Base-by-base conservation (phyloP, 2,113 vertebrate species). In the Calidris pygmaea region DNA sequence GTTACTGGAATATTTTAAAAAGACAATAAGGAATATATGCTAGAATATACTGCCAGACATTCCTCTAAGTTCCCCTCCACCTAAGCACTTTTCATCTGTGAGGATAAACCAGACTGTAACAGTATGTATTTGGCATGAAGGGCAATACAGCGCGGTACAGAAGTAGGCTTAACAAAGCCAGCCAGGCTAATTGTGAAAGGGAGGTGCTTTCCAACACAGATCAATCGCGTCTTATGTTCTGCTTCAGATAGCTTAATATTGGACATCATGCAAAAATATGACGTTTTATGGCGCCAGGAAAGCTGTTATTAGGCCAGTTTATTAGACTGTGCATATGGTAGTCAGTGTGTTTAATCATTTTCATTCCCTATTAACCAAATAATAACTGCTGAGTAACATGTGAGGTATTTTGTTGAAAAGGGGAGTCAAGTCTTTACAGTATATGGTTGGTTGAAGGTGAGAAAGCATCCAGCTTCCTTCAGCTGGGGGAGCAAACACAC, bases 161-260 rank as follows among this genome's bases (percentile, higher is more conserved):
- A 41, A 39, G 26, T 5, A 20, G 23, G 60, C 16, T 75, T 70
- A 34, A 58, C 10, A 62, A 65, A 82, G 34, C 43, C 41, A 22
- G 12, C 74, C 12, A 26, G 70, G 27, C 45, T 80, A 50, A 73
- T n/a, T 73, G 41, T 34, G 55, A 43, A 60, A 86, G 16, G 30
- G 35, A 53, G 37, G 32, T 13, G 9, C 23, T 86, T 83, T 35
- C 75, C 59, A 52, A 35, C 27, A 55, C 12, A 30, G 19, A 68
- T 30, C 2, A 1, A 17, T 47, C 4, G 1, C 15, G 6, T 41
- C 41, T 67, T 81, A 32, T 1, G 1, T 58, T 77, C 77, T 75
- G n/a, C 50, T 80, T 86, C 37, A 79, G 39, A 19, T 9, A 43
- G 47, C 52, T 89, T 65, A 32, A 0, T 59, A 43, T 1, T 41